Percentiles rank a stretch among this genome's conserved stretches.
Conservation (phyloP, 2,797 vertebrate genomes). For the Mergus octosetaceus region DNA sequence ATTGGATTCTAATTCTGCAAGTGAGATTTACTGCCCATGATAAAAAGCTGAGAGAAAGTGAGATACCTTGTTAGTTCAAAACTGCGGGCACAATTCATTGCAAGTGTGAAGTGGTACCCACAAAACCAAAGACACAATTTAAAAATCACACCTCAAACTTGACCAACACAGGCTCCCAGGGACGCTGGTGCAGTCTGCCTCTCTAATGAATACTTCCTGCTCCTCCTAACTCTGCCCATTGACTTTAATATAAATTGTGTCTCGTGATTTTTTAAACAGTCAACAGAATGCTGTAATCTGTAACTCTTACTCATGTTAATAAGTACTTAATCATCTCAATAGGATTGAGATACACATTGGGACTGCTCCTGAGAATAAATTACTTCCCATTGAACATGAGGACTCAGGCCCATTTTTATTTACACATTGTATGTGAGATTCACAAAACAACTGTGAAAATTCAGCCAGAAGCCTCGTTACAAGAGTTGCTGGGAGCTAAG, state of each 20-base stretch:
- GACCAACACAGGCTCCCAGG: neutral
- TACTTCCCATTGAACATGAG: conserved; percentile 3
- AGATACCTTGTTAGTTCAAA: neutral
- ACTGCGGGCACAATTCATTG: neutral
- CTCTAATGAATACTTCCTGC: neutral
- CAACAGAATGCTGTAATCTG: conserved; percentile 12
- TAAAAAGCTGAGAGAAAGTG: neutral
- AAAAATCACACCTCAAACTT: neutral
- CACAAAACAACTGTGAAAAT: conserved; percentile 42
- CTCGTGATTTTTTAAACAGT: neutral
- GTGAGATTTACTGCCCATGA: neutral
- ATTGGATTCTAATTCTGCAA: neutral
- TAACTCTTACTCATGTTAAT: conserved; percentile 43
- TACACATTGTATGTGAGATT: conserved; percentile 32
- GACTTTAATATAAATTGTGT: neutral
- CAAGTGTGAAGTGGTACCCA: neutral
- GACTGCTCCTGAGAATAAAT: conserved; percentile 40
- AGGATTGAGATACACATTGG: conserved; percentile 21
- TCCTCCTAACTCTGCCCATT: neutral
- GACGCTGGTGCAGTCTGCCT: neutral
- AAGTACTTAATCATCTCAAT: conserved; percentile 43
- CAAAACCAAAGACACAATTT: conserved; percentile 2
- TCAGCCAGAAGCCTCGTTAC: conserved; percentile 18
- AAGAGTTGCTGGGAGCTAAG: neutral
- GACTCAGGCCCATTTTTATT: conserved; percentile 41